Evolutionary conservation across 2,113 vertebrate species (phyloP), one percentile per base, ranked within the genome.

Genomic region (Apaloderma vittatum): DNA sequence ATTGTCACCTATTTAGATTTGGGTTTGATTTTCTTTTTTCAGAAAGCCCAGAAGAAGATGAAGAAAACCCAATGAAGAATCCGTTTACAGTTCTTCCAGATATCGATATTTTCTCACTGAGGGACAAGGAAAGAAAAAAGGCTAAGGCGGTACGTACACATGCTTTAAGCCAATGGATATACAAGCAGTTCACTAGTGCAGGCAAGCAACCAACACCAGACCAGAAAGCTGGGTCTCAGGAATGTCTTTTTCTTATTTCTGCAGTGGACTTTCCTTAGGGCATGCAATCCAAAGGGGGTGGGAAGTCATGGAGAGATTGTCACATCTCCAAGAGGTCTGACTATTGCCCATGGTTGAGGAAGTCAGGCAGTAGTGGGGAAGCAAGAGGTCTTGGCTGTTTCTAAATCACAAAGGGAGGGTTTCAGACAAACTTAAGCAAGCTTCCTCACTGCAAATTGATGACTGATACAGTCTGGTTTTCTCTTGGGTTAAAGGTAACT

Each of bases 11-110:
- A 17, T 37, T 78, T 11, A 40, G 40, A 40, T 40, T 40, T 40
- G 40, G 40, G 40, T 40, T 40, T 40, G 40, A 12, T 40, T 40
- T 40, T 40, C 48, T 52, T 40, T 5, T 12, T 76, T 8, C 77
- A 96, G 96, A 76, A 76, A 90, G 14, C 24, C 6, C 58, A 66
- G 72, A 80, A 48, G 68, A 90, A 14, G 74, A 75, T 52, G 88
- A 94, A 76, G 36, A 75, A 58, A 67, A 71, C 2, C 3, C 86
- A 11, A 52, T 32, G 55, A 86, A 89, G 78, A 98, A 98, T 48
- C 98, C 98, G 11, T 98, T 98, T 88, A 97, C 68, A 36, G 3
- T 98, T 40, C 96, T 98, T 63, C 36, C 92, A 26, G 96, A 98
- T 7, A 15, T 68, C 6, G 97, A 98, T 87, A 88, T 98, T 91